Evolutionary conservation across 1,140 invertebrate genomes (phyloP), one percentile per base, ranked within the genome.

Genomic region (Ylistrum balloti): DNA sequence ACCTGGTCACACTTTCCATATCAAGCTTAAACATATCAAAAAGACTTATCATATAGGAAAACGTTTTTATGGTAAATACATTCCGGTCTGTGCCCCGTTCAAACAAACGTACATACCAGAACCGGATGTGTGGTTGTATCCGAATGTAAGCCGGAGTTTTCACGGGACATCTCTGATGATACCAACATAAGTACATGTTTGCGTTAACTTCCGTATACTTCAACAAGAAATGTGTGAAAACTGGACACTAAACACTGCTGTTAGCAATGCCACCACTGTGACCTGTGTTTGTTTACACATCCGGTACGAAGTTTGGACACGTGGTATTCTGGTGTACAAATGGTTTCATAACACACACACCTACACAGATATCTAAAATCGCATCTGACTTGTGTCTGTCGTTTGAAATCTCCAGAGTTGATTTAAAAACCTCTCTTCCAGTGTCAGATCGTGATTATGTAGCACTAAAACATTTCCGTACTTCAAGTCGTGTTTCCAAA

Each of bases 111-210:
- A 28, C 28, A n/a, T 74, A 74, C 56, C n/a, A 74, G 56, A 74
- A 74, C 9, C 56, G 56, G 56, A 74, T 74, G 56, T 74, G 13
- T 17, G n/a, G 22, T 74, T 28, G 56, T 74, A 74, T n/a, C 56
- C 56, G 56, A 74, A 74, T 74, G 56, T 74, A 74, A 74, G 56
- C 56, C 56, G 56, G 28, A n/a, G 56, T 74, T 74, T 74, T 38
- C 7, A 22, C 56, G 56, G 56, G 28, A 9, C 17, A 74, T 28
- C 56, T 28, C 5, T n/a, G 56, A 74, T 74, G 22, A 74, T 28
- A 28, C 56, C 11, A 74, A 74, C n/a, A 28, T 74, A 74, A 28
- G n/a, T n/a, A 28, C n/a, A 28, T 22, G 56, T 28, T 74, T 74
- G 28, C 28, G 28, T n/a, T 28, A 74, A 74, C 56, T 74, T 74